These are phyloP conservation scores for Charadrius vociferus DNA, from an alignment of 2,113 vertebrate genomes.

Conservation along the genomic window DNA sequence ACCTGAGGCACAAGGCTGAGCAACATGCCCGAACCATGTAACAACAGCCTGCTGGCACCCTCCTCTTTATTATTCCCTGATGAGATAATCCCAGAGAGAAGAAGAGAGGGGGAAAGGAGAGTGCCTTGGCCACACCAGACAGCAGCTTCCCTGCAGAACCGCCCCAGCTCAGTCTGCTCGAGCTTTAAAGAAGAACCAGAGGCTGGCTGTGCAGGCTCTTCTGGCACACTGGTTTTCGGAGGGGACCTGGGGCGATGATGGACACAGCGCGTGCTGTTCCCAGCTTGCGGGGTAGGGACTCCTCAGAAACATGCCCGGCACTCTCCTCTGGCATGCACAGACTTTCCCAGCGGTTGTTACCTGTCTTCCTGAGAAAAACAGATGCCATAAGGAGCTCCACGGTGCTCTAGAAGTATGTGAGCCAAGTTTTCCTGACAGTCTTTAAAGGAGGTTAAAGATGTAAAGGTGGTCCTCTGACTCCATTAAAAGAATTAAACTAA, in stretches of 20 bases:
- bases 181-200: background rate
- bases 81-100: background rate
- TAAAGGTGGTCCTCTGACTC: background rate
- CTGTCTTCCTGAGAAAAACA: background rate
- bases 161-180: background rate
- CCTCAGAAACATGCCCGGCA: background rate
- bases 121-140: background rate
- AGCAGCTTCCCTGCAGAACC: background rate
- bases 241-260: too few relatives aligned
- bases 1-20: background rate
- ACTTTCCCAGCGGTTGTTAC: background rate
- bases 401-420: background rate
- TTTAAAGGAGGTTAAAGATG: background rate
- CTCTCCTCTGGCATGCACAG: background rate
- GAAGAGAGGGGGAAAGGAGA: background rate
- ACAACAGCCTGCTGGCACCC: background rate
- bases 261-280: rapidly evolving
- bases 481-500: background rate
- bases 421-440: background rate
- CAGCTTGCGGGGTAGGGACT: rapidly evolving
- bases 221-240: background rate
- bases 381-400: background rate
- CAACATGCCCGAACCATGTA: background rate
- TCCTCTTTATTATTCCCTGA: background rate
- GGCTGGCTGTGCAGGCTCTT: background rate